These are phyloP conservation scores for Synergus japonicus DNA, from an alignment of 2,888 invertebrate genomes.

Conservation along the genomic window DNA sequence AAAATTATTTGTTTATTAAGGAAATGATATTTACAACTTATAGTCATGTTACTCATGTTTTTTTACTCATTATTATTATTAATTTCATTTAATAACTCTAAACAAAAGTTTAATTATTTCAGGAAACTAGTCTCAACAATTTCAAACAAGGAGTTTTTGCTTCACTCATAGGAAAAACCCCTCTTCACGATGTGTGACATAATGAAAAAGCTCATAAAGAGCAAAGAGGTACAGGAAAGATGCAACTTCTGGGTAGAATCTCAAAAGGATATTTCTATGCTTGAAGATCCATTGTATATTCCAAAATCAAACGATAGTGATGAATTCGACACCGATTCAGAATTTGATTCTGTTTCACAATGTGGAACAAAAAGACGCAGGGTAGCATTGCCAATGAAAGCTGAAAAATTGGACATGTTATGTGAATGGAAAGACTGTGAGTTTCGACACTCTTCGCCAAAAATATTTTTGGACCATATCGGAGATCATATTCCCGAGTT, in stretches of 20 bases:
- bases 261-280: slow-evolving; percentile 56
- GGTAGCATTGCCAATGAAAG: slow-evolving; percentile 64
- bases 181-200: slow-evolving; percentile 57
- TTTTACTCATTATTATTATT: no score
- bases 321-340: slow-evolving; percentile 72
- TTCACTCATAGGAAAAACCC: not conserved
- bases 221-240: slow-evolving; percentile 68
- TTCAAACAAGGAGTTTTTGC: not conserved
- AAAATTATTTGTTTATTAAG: not conserved
- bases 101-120: not conserved
- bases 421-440: slow-evolving; percentile 83
- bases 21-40: not conserved
- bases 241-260: slow-evolving; percentile 70
- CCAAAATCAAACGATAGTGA: slow-evolving; percentile 64
- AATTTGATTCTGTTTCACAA: slow-evolving; percentile 72
- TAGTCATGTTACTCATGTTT: not conserved
- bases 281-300: slow-evolving; percentile 9
- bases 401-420: slow-evolving; percentile 75
- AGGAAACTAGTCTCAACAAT: not conserved
- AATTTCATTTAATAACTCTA: not conserved
- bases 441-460: slow-evolving; percentile 75
- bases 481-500: slow-evolving; percentile 78
- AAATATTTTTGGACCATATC: slow-evolving; percentile 81
- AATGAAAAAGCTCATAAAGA: slow-evolving; percentile 60
- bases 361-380: slow-evolving; percentile 70